Conservation (phyloP, 2,888 invertebrate genomes). For the Miltochrista miniata region DNA sequence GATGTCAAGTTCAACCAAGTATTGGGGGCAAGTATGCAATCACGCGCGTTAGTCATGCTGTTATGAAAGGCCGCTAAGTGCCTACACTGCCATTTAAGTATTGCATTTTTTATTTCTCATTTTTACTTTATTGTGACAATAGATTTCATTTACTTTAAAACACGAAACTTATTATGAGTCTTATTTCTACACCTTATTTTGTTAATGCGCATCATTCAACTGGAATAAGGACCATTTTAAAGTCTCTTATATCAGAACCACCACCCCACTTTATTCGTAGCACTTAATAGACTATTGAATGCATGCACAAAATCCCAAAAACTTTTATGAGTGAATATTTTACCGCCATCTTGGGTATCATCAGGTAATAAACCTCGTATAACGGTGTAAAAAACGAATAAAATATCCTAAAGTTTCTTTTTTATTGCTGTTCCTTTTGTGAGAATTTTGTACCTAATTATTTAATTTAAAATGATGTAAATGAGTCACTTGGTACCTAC, state of each 20-base stretch:
- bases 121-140: not conserved
- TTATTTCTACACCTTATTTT: too few species aligned
- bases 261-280: too few species aligned
- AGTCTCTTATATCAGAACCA: too few species aligned
- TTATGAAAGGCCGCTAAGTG: conserved; percentile 42
- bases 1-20: conserved; percentile 66
- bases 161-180: too few species aligned
- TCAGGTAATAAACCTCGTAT: not conserved
- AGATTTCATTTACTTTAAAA: not conserved
- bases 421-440: not conserved
- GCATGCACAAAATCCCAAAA: too few species aligned
- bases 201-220: too few species aligned
- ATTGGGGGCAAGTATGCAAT: conserved; percentile 62
- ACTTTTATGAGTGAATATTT: too few species aligned
- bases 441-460: too few species aligned
- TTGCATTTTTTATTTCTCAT: conserved; percentile 9
- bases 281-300: too few species aligned
- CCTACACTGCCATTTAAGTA: conserved; percentile 24
- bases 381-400: not conserved
- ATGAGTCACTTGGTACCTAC: not conserved
- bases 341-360: too few species aligned
- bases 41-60: conserved; percentile 54
- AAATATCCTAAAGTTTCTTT: not conserved
- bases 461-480: not conserved
- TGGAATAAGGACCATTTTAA: too few species aligned